These are phyloP conservation scores for Leucoraja erinaceus DNA, from an alignment of 2,113 vertebrate genomes.

Conservation along the genomic window DNA sequence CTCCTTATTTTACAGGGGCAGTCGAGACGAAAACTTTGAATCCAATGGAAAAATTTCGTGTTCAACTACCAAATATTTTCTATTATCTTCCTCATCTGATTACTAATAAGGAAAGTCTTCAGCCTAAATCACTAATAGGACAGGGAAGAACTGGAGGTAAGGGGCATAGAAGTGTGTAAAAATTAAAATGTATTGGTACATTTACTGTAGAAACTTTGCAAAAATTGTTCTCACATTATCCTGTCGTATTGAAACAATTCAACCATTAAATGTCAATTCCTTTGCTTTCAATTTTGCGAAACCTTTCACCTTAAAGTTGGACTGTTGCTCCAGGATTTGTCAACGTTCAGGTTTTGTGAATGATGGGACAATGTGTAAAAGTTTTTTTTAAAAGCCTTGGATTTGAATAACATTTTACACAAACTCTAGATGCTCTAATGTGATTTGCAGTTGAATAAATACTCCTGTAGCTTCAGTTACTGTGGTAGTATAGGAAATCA, in stretches of 20 bases:
- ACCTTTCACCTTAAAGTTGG: neutral
- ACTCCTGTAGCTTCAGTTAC: neutral
- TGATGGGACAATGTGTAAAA: neutral
- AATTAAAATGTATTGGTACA: neutral
- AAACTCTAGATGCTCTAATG: neutral
- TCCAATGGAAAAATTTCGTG: constrained; percentile 17
- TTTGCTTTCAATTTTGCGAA: neutral
- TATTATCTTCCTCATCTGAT: constrained; percentile 70
- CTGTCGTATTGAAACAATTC: neutral
- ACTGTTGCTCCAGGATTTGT: neutral
- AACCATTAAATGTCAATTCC: neutral
- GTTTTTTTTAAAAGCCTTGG: neutral
- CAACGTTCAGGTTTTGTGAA: neutral
- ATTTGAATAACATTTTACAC: neutral
- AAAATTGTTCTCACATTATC: neutral
- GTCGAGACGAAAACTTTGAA: constrained; percentile 39
- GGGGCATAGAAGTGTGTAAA: neutral
- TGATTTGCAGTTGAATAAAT: neutral
- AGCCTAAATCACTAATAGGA: constrained; percentile 62
- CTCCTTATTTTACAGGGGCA: constrained; percentile 48
- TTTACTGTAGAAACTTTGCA: neutral
- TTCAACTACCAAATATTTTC: constrained; percentile 53
- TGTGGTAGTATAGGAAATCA: neutral
- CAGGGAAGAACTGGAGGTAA: constrained; percentile 67
- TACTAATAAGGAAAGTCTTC: constrained; percentile 52